Conservation (phyloP, 2,888 invertebrate species). For the Pseudococcus longispinus region DNA sequence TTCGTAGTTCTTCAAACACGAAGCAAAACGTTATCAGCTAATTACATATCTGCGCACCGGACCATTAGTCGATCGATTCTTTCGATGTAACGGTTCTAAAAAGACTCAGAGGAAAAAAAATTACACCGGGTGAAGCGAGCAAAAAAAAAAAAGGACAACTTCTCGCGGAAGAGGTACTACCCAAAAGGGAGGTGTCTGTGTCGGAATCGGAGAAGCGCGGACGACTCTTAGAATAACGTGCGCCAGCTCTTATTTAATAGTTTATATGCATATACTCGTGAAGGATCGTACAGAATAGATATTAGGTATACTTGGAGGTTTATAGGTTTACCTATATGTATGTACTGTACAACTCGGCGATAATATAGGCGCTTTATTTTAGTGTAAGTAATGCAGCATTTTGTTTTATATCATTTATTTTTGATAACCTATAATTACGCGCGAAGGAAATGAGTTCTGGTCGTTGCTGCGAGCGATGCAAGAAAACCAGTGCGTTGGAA, state of each 20-base stretch:
- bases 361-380: conserved; percentile 2
- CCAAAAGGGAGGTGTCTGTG: not conserved
- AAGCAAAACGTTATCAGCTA: no score
- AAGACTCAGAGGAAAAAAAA: not conserved
- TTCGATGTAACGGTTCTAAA: not conserved
- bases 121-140: not conserved
- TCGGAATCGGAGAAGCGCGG: not conserved
- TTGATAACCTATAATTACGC: conserved; percentile 19
- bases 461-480: conserved; percentile 15
- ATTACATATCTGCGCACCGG: not conserved
- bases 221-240: not conserved
- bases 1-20: no score
- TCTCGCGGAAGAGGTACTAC: not conserved
- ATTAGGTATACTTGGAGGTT: not conserved
- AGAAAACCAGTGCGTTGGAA: conserved; percentile 15
- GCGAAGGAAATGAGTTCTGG: not conserved
- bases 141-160: not conserved
- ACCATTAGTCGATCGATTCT: not conserved
- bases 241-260: not conserved
- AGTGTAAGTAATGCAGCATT: not conserved
- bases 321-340: not conserved
- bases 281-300: not conserved
- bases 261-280: not conserved
- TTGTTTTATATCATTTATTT: conserved; percentile 34
- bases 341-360: not conserved